Evolutionary conservation across 2,113 vertebrate species (phyloP), one percentile per base, ranked within the genome.

Genomic region (Cheirogaleus medius): DNA sequence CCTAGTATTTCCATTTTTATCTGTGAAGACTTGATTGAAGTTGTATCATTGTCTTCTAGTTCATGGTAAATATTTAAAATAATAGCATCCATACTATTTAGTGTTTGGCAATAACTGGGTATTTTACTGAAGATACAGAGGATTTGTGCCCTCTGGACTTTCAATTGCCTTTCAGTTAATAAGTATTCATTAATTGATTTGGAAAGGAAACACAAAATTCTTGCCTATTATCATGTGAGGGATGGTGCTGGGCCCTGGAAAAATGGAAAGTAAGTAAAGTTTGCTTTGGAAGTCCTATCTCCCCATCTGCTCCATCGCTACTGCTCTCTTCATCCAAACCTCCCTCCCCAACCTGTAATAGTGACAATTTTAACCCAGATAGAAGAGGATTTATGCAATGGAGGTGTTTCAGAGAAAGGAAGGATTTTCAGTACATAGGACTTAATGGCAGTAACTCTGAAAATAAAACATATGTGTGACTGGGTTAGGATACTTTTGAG

Each of bases 51-150:
- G 23, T 83, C 25, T 94, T 74, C 15, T 82, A 96, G 90, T 63
- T 96, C 27, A 64, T 69, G 18, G 18, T 60, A 85, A 56, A 87
- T 29, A 90, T 71, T 93, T 11, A 93, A 88, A 80, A 63, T 73
- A 76, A 14, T 66, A 66, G 6, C n/a, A 66, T 44, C 54, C 29
- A 21, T 34, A 83, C 85, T 87, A 90, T 58, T 73, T 87, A 74
- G 23, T 69, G 3, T 81, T 97, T 60, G 21, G 21, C 15, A 71
- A 93, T 52, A 80, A 39, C 20, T 91, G 54, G 18, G 25, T 12
- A 94, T 94, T 97, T 95, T 92, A 80, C 56, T 85, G 29, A 94
- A 8, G n/a, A 94, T 58, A 82, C 8, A 81, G 29, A 86, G 14
- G 4, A 37, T 66, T 81, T 95, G 29, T 77, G 47, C 32, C 34